Conservation (phyloP, 2,113 vertebrate species). For the Tychaedon coryphoeus region DNA sequence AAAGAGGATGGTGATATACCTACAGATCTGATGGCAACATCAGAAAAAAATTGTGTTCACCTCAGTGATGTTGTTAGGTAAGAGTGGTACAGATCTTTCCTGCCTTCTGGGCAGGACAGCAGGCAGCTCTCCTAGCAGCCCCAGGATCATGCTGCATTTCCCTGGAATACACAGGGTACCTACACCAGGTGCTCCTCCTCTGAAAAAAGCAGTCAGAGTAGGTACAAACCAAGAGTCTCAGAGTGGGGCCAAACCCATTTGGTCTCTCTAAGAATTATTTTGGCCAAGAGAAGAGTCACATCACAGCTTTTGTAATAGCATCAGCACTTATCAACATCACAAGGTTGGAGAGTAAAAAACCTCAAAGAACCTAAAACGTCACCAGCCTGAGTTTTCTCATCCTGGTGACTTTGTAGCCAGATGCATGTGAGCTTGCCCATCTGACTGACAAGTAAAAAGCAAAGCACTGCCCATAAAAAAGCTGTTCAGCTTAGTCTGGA, state of each 20-base stretch:
- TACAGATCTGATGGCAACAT: neutral
- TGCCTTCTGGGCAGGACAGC: neutral
- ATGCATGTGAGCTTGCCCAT: neutral
- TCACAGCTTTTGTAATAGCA: neutral
- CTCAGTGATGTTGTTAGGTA: neutral
- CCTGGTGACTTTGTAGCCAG: neutral
- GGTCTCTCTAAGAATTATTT: neutral
- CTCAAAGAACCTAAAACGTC: neutral
- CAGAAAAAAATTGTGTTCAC: neutral
- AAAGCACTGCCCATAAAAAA: neutral
- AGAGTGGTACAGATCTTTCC: neutral
- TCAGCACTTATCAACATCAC: neutral
- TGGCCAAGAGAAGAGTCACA: neutral
- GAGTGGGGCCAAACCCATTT: neutral
- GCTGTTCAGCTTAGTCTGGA: neutral
- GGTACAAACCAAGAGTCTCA: too few species aligned
- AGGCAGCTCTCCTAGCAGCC: neutral
- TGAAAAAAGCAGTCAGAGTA: neutral
- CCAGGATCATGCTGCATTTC: neutral
- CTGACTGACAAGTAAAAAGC: neutral
- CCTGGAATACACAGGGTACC: neutral
- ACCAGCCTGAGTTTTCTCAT: neutral
- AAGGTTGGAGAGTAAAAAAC: neutral
- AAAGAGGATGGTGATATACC: neutral
- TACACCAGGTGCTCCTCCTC: neutral